Evolutionary conservation across 2,888 invertebrate genomes (phyloP).

Genomic region (Philonicus albiceps): DNA sequence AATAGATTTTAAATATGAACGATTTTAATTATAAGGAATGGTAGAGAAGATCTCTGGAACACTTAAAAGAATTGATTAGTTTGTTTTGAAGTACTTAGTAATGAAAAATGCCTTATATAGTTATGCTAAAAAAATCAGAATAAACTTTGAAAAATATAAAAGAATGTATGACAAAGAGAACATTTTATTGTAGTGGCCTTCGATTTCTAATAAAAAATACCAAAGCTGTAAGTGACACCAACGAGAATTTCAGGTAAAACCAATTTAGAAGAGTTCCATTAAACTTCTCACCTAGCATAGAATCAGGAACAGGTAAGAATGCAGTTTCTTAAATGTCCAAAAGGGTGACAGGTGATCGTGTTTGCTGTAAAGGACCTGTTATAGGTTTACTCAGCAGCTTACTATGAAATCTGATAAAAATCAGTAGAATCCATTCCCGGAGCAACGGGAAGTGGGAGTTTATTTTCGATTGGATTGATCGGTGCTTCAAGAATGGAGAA

Average conservation of each 20-base stretch:
- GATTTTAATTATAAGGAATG: no score
- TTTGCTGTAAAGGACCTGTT: background rate
- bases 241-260: background rate
- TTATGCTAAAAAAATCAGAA: no score
- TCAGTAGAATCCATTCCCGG: background rate
- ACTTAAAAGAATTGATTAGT: no score
- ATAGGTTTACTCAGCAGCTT: background rate
- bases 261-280: background rate
- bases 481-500: background rate
- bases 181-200: background rate
- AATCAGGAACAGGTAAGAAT: background rate
- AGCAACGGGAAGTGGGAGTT: background rate
- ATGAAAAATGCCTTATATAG: no score
- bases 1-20: no score
- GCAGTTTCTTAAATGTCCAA: background rate
- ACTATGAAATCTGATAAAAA: background rate
- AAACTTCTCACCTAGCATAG: background rate
- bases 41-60: no score
- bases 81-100: no score
- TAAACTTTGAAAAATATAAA: background rate
- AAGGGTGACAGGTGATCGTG: background rate
- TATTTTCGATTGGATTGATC: background rate
- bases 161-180: background rate
- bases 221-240: background rate
- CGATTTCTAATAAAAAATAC: background rate